phyloP scores from a whole-genome alignment of 1,140 invertebrate genomes.

The Papilio polytes region DNA sequence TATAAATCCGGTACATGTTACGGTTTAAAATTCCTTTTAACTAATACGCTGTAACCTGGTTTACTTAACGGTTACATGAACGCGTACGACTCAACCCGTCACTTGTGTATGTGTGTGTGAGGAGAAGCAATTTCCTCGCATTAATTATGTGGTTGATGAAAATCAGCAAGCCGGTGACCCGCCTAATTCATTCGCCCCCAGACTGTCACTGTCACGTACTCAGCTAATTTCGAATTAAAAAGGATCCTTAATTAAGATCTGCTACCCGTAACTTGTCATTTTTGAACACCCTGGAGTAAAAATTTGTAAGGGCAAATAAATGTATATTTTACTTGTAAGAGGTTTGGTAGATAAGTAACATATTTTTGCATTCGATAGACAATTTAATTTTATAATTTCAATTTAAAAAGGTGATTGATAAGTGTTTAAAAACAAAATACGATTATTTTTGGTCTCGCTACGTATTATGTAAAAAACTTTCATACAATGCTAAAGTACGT shows the following conservation, averaged over 20 bases:
- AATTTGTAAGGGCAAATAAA: not conserved
- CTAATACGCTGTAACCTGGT: constrained; percentile 16
- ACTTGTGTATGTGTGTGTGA: constrained; percentile 40
- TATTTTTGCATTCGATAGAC: not conserved
- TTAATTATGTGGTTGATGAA: constrained; percentile 78
- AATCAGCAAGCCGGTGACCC: constrained; percentile 61
- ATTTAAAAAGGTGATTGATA: too few relatives aligned
- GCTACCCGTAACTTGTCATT: not conserved
- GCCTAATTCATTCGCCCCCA: constrained; percentile 58
- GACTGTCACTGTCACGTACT: constrained; percentile 24
- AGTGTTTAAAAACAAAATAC: too few relatives aligned
- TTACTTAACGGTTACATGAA: constrained; percentile 32
- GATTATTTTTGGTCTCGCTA: not conserved
- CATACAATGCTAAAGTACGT: not conserved
- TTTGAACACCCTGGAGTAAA: not conserved
- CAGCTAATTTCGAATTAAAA: constrained; percentile 34
- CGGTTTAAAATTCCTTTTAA: constrained; percentile 30
- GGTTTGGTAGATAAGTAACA: not conserved
- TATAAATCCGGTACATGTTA: constrained; percentile 11
- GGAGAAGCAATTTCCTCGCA: constrained; percentile 71
- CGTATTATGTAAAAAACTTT: not conserved
- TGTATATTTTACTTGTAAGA: not conserved
- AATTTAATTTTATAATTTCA: not conserved
- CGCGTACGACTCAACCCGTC: constrained; percentile 13
- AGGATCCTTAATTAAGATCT: constrained; percentile 36